Evolutionary conservation across 2,888 invertebrate genomes (phyloP), one percentile per base, ranked within the genome.

Genomic region (Epistrophe eligans): DNA sequence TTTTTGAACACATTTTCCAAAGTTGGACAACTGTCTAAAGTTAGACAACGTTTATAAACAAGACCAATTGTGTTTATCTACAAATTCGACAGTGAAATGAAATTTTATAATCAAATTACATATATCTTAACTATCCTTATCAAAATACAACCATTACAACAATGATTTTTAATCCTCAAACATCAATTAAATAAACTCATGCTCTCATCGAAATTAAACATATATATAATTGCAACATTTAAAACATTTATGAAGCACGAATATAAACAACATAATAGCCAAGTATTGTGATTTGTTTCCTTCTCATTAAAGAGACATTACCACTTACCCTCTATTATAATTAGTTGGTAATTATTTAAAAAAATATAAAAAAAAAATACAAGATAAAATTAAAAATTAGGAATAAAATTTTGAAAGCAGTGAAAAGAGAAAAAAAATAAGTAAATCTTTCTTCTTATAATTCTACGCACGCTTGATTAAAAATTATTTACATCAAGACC

Each of bases 251-350:
- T 10, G 13, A 76, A 76, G 64, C 76, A 81, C 64, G 55, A 48
- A 11, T 24, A 52, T 17, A n/a, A 64, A 71, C 66, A 82, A 77
- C 52, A 66, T 15, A 48, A 35, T 62, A 71, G 71, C 70, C 24
- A 79, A 57, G 17, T 17, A 45, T 13, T 48, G 48, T 62, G 67
- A 70, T 57, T 57, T 79, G 19, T n/a, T 79, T 64, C n/a, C 11
- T 48, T 72, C 43, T 62, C 17, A 7, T 28, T 64, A 43, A 71
- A 66, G 70, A 62, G 73, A 62, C 52, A 71, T 77, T 77, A 85
- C 73, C 81, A 85, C 85, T 85, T 85, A 85, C 85, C 85, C 85
- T 85, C 85, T 70, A 55, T 70, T 85, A 74, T 40, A 84, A 74
- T 84, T 70, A 81, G 85, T 79, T 81, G 81, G 70, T 81, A 64